A percentile compares a stretch with the other conserved stretches of the same genome.
phyloP scores from a whole-genome alignment of 2,113 vertebrate genomes.

The Capra hircus region DNA sequence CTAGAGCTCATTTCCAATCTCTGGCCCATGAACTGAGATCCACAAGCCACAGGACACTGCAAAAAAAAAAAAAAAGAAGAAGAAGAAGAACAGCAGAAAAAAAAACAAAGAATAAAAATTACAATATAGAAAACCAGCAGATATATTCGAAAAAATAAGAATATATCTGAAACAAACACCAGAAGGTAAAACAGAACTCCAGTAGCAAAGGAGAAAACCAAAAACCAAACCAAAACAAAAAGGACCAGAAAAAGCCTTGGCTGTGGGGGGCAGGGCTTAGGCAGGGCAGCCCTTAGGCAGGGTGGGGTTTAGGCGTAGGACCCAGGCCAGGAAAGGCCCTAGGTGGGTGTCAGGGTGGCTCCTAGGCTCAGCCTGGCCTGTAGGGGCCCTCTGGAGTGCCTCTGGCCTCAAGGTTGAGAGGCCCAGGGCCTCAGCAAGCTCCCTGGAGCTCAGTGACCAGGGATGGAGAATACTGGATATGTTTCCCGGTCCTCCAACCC shows the following conservation, averaged over 20 bases:
- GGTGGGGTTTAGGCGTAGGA: neutral
- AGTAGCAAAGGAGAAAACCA: neutral
- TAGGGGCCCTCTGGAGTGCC: neutral
- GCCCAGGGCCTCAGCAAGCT: neutral
- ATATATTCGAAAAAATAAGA: neutral
- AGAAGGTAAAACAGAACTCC: neutral
- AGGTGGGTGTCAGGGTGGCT: neutral
- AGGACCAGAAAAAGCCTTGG: neutral
- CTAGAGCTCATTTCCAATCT: neutral
- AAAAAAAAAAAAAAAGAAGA: neutral
- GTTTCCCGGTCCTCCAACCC: accelerated
- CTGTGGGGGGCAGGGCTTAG: neutral
- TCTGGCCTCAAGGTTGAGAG: neutral
- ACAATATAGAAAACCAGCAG: neutral
- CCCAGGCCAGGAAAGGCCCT: neutral
- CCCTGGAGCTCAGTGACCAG: neutral
- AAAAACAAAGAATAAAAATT: neutral
- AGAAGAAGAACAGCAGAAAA: neutral
- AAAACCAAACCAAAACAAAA: neutral
- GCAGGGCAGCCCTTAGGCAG: neutral
- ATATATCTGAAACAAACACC: neutral
- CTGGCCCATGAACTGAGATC: neutral
- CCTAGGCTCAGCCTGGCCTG: neutral
- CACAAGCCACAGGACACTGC: neutral
- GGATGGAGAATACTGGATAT: neutral